Evolutionary conservation across 2,888 invertebrate species (phyloP), one percentile per base, ranked within the genome.

Genomic region (Sericinus montela): DNA sequence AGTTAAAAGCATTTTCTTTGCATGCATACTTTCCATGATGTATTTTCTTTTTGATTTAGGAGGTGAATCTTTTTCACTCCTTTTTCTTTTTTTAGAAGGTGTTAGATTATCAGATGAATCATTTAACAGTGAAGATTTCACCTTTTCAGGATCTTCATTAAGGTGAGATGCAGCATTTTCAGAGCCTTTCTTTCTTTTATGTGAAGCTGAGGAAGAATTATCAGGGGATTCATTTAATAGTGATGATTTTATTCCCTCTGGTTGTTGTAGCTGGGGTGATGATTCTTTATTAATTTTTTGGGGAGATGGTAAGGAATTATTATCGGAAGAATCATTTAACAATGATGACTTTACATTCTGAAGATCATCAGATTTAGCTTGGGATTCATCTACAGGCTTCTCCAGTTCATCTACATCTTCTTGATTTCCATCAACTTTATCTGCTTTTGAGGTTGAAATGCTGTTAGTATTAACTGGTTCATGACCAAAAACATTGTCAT

Each of bases 21-120:
- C 83, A 59, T 78, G 62, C 58, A 76, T 74, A 58, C 72, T 78
- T 62, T 81, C 75, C 63, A 69, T 76, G 1, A 73, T 71, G 50
- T 62, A 59, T 58, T 77, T 81, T 53, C 71, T 65, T 60, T 70
- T 75, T 14, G 63, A 69, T 41, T 62, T 65, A 56, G 57, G 62
- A 34, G 63, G 50, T 43, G 62, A 64, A 59, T 46, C 59, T 3
- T 34, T 49, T 15, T 40, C 52, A 44, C 48, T 54, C 23, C 47
- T 53, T 13, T 43, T 56, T 54, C 54, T 66, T 56, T 52, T 53
- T 48, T 59, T 61, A 45, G 54, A 30, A 0, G 40, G n/a, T 45
- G 25, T 35, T 10, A 16, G 29, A 29, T 9, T 39, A 35, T 49
- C 49, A 19, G 49, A 49, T 30, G 10, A 69, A 45, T 64, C 58